Conservation (phyloP, 2,113 vertebrate genomes). For the Choloepus hoffmanni region DNA sequence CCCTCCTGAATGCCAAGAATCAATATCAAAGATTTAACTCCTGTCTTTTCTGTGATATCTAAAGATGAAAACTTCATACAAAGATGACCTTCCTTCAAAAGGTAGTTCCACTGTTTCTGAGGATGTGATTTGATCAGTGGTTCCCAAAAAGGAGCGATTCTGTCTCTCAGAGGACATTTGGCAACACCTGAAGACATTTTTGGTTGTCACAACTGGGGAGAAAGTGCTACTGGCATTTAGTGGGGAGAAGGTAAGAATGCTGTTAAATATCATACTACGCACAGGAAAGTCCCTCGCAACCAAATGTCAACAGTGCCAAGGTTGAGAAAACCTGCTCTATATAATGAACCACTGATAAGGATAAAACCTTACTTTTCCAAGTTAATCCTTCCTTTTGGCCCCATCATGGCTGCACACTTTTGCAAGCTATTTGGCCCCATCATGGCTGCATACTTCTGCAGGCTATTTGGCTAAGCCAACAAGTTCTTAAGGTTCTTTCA, state of each 20-base stretch:
- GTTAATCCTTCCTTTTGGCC: neutral
- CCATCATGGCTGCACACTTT: neutral
- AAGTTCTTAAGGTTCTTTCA: slow-evolving; percentile 28
- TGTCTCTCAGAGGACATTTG: neutral
- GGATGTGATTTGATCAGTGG: neutral
- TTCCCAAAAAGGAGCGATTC: neutral
- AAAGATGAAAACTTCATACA: neutral
- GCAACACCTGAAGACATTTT: neutral
- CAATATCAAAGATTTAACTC: neutral
- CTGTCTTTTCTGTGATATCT: neutral
- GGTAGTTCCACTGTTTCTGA: neutral
- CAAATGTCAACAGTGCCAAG: neutral
- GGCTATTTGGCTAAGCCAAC: neutral
- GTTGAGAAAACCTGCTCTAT: neutral
- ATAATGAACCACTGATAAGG: neutral
- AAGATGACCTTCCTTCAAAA: neutral
- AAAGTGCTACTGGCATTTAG: neutral
- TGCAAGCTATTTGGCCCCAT: no score
- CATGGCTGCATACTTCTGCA: neutral
- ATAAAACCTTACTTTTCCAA: slow-evolving; percentile 19
- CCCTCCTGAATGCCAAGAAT: neutral
- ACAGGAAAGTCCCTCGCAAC: neutral
- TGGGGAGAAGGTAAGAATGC: neutral
- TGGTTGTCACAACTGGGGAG: neutral
- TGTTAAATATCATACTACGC: neutral